Evolutionary conservation across 2,797 vertebrate species (phyloP), one percentile per base, ranked within the genome.

Genomic region (Alectoris magna): DNA sequence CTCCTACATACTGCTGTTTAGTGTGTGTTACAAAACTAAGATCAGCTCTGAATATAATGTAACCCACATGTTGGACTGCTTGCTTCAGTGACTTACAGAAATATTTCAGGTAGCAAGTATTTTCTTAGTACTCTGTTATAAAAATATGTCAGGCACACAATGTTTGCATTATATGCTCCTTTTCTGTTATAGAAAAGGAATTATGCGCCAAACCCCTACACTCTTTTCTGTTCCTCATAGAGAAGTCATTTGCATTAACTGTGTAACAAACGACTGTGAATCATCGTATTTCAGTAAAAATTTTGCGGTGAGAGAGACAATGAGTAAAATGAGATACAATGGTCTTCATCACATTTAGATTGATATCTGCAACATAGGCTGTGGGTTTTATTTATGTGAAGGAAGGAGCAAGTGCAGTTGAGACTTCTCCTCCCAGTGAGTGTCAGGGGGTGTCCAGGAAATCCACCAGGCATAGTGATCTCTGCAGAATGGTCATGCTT

Each of bases 31-130:
- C 96, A 95, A 92, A 95, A 95, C 91, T 95, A 92, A 95, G 90
- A 95, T 96, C 90, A 49, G 55, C 91, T 87, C 84, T 53, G 87
- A 91, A 87, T 91, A 56, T 95, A 95, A 96, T 93, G 94, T 85
- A 96, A 94, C 84, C 96, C 96, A 96, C 94, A 97, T 93, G 95
- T 84, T 66, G 84, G 93, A 38, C 18, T 60, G 93, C 84, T 93
- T 93, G 96, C 96, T 93, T 90, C 95, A 41, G 49, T 76, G 95
- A 53, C 88, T 96, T 55, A 66, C 93, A 93, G 96, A 93, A 97
- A 96, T 95, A 95, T 82, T 96, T 95, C 96, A 97, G 97, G 96
- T 91, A 96, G 97, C 96, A 34, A 91, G 92, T 91, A 93, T 96
- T 96, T 97, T 95, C 94, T 94, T 77, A 92, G 88, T 9, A 74